Base-by-base conservation (phyloP, 2,888 invertebrate genomes). In the Schizotus pectinicornis region DNA sequence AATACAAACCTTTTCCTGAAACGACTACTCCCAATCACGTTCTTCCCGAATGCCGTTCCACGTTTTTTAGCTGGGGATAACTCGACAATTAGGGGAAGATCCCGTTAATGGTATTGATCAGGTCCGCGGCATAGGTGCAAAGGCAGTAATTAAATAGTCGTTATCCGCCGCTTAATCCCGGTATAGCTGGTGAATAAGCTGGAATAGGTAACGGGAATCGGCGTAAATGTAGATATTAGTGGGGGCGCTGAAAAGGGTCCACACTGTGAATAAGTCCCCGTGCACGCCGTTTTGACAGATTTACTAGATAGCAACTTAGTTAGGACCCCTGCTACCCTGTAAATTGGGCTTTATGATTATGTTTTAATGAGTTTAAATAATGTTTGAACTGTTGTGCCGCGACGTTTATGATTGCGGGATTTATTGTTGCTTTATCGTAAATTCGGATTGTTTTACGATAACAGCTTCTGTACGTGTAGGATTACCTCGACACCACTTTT, bases 291-390 rank as follows among this genome's bases (percentile, higher is more conserved):
- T 59, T 56, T 59, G 59, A 59, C 55, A 59, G 59, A 59, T 59
- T 56, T 51, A 59, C 56, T 59, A 55, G 59, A 51, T 50, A 51
- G 57, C 57, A 46, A 52, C 57, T 57, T 58, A 48, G 53, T 58
- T 58, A 58, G 61, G 61, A 51, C 53, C 33, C 38, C 48, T 47
- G 57, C 47, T 55, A 41, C 46, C 43, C 43, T 57, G 61, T 61
- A 58, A 61, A 58, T 61, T 54, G 57, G 57, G 46, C 53, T 48
- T 53, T 57, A 61, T 61, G 61, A 61, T 61, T 61, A 61, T 58
- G 57, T 58, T 61, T 61, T 61, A 61, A 61, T 58, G 61, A 57
- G 54, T 58, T 55, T 58, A 61, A 61, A 61, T 61, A 54, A 61
- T 61, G 61, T 50, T 57, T 46, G 42, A 61, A 58, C 47, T 61